A percentile compares a stretch with the other conserved stretches of the same genome.
Conservation (phyloP, 2,113 vertebrate genomes). For the Lepisosteus osseus region DNA sequence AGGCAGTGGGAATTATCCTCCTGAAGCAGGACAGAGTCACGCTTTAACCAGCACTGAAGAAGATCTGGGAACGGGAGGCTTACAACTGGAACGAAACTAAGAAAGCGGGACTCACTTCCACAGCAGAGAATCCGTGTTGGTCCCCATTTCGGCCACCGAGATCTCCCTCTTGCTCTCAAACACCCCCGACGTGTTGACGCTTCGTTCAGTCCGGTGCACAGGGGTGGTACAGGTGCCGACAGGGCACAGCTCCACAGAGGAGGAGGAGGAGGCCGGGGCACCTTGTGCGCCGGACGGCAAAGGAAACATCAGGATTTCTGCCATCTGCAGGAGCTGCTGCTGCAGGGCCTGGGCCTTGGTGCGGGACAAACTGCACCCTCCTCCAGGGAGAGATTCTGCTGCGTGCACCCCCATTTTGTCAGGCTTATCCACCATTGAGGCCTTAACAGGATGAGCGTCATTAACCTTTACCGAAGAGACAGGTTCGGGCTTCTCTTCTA, state of each 20-base stretch:
- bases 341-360: slow-evolving; percentile 49
- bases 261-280: neutral
- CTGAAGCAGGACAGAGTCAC: too few species aligned
- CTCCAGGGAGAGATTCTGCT: slow-evolving; percentile 17
- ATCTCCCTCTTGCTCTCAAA: slow-evolving; percentile 53
- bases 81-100: neutral
- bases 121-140: slow-evolving; percentile 58
- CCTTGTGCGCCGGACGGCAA: slow-evolving; percentile 48
- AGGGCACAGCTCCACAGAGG: slow-evolving; percentile 28
- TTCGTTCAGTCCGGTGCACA: slow-evolving; percentile 34
- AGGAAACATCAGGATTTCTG: slow-evolving; percentile 54
- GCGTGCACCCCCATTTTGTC: slow-evolving; percentile 19
- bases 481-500: neutral
- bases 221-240: slow-evolving; percentile 53
- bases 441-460: too few species aligned
- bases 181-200: slow-evolving; percentile 61
- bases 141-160: slow-evolving; percentile 53
- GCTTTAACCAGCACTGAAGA: too few species aligned
- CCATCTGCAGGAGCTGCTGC: slow-evolving; percentile 66
- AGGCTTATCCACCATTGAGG: neutral
- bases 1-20: too few species aligned
- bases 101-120: slow-evolving; percentile 61
- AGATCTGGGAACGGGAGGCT: too few species aligned
- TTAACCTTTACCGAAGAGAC: too few species aligned
- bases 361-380: slow-evolving; percentile 11